Percentiles rank a stretch among this genome's conserved stretches.
Evolutionary conservation across 2,888 invertebrate species (phyloP).

Genomic region (Zonitis immaculata): DNA sequence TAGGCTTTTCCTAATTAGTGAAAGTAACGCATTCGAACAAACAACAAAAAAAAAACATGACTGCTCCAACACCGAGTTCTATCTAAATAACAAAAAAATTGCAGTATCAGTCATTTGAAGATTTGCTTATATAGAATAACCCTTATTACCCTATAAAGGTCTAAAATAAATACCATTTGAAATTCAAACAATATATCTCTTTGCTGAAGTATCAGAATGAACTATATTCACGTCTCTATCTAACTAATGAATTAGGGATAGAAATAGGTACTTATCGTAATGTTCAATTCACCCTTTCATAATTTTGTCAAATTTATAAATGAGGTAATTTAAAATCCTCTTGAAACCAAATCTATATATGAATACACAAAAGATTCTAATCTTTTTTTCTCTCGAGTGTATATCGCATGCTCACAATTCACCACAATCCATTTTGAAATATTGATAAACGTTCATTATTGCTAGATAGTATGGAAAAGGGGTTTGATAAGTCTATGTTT

Average conservation of each 20-base stretch:
- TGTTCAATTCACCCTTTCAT: not conserved
- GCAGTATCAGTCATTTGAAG: too few relatives aligned
- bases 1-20: too few relatives aligned
- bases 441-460: constrained; percentile 2
- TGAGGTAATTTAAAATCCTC: constrained; percentile 19
- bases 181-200: not conserved
- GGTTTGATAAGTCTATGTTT: constrained; percentile 4
- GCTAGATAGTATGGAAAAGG: not conserved
- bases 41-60: too few relatives aligned
- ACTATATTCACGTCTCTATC: not conserved
- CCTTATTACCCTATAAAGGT: too few relatives aligned
- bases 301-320: constrained; percentile 10
- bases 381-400: constrained; percentile 4
- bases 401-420: constrained; percentile 5
- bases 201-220: too few relatives aligned
- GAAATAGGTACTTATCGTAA: not conserved
- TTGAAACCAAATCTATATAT: constrained; percentile 7
- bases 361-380: constrained; percentile 10
- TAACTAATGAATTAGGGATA: not conserved
- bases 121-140: too few relatives aligned
- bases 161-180: not conserved
- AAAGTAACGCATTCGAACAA: too few relatives aligned
- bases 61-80: too few relatives aligned
- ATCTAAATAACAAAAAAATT: too few relatives aligned
- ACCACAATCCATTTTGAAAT: constrained; percentile 2